Base-by-base conservation (phyloP, 2,888 invertebrate species). In the Lysandra coridon region DNA sequence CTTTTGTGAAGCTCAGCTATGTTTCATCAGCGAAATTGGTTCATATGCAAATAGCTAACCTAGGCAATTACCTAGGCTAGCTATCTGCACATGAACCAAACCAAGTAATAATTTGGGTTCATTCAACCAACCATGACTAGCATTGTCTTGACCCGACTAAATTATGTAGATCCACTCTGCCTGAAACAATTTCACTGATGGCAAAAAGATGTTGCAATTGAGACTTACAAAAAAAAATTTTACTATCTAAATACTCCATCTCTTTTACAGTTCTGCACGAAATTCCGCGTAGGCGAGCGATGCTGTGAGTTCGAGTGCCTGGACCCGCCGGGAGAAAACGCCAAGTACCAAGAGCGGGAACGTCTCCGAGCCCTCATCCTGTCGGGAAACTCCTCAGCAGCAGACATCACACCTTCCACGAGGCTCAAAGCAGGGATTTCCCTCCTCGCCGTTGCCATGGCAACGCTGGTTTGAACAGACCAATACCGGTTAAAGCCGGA, bases 301-400 rank as follows among this genome's bases (percentile, higher is more conserved):
- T 98, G 98, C 93, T 98, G 98, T 89, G 97, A 98, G 88, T 98
- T 98, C 91, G 97, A 97, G 87, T 98, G 98, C 90, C 95, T 98
- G 84, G 98, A 98, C 90, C 96, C 96, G 0, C 96, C 96, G 0
- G 96, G 96, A 0, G 96, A 96, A 84, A 96, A 96, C 87, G 94
- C 91, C 80, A 89, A 95, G 78, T 96, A 96, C 89, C 93, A 95
- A 83, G 95, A 96, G 85, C 89, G 96, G 69, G 92, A 96, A 88
- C 91, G 96, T 30, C 95, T 96, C 78, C 91, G 96, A 1, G 96
- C 95, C 17, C 95, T 96, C 83, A 96, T 96, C 84, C 90, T 96
- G 37, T 93, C 96, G 0, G 96, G 96, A 12, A 96, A 96, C 88
- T 95, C 95, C 75, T 91, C 95, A 78, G 89, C 95, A 44, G 86